These are phyloP conservation scores for Ametastegia equiseti DNA, from an alignment of 2,888 invertebrate genomes.

Conservation along the genomic window DNA sequence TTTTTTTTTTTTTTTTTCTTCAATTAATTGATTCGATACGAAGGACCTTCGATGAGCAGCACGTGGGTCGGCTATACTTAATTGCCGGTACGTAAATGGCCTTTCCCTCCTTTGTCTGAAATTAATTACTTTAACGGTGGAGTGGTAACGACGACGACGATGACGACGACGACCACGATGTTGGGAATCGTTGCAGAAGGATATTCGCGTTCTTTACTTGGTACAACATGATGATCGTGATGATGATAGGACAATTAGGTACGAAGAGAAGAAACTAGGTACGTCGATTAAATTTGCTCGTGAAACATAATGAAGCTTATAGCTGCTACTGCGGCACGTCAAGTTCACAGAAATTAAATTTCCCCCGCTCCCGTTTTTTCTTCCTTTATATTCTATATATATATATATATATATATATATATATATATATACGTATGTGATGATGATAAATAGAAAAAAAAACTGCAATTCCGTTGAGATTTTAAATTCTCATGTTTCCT, in stretches of 20 bases:
- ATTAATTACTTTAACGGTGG: neutral
- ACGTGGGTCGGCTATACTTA: slow-evolving; percentile 1
- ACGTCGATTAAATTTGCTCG: neutral
- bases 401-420: too few species aligned
- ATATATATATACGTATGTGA: too few species aligned
- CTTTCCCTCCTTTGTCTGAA: slow-evolving; percentile 23
- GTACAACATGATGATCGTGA: neutral
- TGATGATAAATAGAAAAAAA: too few species aligned
- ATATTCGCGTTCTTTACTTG: neutral
- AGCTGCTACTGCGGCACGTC: neutral
- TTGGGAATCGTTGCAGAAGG: neutral
- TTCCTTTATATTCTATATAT: neutral
- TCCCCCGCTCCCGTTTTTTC: neutral
- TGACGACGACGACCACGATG: neutral
- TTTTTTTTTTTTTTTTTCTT: neutral
- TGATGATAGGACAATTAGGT: neutral
- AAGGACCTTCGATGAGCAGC: neutral
- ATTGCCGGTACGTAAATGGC: neutral
- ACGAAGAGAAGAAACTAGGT: neutral
- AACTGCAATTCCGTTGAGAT: too few species aligned
- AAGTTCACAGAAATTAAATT: neutral
- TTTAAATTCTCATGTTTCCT: too few species aligned
- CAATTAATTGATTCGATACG: neutral
- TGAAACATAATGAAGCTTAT: neutral
- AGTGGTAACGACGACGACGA: too few species aligned